These are phyloP conservation scores for Caenorhabditis plicata DNA, from an alignment of 2,888 invertebrate species.

Conservation along the genomic window DNA sequence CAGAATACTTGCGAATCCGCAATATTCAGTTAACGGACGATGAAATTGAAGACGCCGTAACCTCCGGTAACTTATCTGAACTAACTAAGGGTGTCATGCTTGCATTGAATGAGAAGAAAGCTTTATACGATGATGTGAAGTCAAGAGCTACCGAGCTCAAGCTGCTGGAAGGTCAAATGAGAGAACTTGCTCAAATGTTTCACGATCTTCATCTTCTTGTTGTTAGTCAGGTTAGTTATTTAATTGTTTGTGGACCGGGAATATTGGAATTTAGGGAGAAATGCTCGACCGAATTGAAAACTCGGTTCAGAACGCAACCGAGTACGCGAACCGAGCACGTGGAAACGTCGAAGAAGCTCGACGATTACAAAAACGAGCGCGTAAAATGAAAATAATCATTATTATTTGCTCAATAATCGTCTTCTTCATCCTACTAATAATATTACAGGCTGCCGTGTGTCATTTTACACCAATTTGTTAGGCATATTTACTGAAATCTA, in stretches of 20 bases:
- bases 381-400: conserved; percentile 40
- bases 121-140: conserved; percentile 30
- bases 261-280: conserved; percentile 27
- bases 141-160: conserved; percentile 30
- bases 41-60: conserved; percentile 30
- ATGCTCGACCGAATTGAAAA: conserved; percentile 38
- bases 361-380: conserved; percentile 28
- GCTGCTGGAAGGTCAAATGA: conserved; percentile 22
- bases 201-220: conserved; percentile 33
- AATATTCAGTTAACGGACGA: conserved; percentile 32
- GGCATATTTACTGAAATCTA: neutral
- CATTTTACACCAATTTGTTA: conserved; percentile 44
- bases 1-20: conserved; percentile 35
- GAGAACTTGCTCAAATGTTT: conserved; percentile 30
- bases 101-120: conserved; percentile 27
- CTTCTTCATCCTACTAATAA: conserved; percentile 23
- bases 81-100: conserved; percentile 32
- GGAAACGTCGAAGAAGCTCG: conserved; percentile 38
- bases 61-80: conserved; percentile 30
- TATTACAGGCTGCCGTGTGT: conserved; percentile 37
- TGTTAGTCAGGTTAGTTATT: conserved; percentile 20
- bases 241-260: neutral
- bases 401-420: conserved; percentile 23
- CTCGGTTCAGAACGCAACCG: conserved; percentile 32
- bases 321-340: conserved; percentile 38